Conservation (phyloP, 2,888 invertebrate species). For the Cantharis flavilabris region DNA sequence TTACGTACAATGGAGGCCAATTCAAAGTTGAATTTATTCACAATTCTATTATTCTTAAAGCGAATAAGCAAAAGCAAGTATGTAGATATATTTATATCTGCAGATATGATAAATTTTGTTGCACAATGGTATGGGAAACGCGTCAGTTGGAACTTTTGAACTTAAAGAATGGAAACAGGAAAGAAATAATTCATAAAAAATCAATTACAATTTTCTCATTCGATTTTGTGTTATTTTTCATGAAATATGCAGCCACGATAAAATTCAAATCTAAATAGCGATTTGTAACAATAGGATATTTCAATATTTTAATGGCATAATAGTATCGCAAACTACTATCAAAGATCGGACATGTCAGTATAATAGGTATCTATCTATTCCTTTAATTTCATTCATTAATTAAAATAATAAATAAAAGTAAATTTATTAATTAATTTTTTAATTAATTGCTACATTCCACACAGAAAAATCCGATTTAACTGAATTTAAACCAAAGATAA, state of each 20-base stretch:
- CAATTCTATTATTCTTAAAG: conserved; percentile 4
- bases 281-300: neutral
- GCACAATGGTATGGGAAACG: conserved; percentile 22
- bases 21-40: conserved; percentile 25
- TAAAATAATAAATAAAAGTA: neutral
- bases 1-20: conserved; percentile 17
- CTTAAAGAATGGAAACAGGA: conserved; percentile 5
- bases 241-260: neutral
- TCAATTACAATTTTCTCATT: conserved; percentile 8
- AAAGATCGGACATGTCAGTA: neutral
- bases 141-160: conserved; percentile 16
- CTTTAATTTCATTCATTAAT: neutral
- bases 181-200: conserved; percentile 14
- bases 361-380: neutral
- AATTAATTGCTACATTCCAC: no score
- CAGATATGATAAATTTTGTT: conserved; percentile 25
- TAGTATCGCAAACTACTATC: neutral
- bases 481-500: no score
- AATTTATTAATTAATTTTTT: no score
- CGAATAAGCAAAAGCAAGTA: conserved; percentile 6
- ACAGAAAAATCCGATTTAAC: no score
- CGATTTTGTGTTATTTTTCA: neutral
- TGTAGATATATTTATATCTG: conserved; percentile 24
- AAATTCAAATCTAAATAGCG: neutral
- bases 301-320: neutral